A percentile compares a stretch with the other conserved stretches of the same genome.
Conservation (phyloP, 53 echinoderm and acorn worm genomes). For the Stichopus horrens region DNA sequence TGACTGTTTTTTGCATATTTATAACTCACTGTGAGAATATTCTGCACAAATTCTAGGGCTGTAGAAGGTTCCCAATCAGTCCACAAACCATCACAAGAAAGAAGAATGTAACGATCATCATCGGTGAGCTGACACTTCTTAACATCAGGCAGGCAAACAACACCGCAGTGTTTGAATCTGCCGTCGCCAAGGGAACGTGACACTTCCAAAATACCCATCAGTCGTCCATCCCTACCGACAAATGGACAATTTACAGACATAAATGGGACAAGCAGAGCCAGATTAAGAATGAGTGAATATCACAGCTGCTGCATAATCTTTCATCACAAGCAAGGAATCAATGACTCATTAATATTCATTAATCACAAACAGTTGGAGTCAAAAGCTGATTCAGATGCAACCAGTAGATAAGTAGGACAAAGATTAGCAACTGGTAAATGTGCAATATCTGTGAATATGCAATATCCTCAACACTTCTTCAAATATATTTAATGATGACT, state of each 20-base stretch:
- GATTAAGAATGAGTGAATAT: too few relatives aligned
- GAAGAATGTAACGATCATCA: constrained; percentile 76
- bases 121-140: constrained; percentile 94
- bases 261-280: too few relatives aligned
- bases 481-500: not conserved
- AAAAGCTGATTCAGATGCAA: too few relatives aligned
- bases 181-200: constrained; percentile 95
- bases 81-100: constrained; percentile 97
- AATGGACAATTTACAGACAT: not conserved
- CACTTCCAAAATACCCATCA: constrained; percentile 92
- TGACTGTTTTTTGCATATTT: too few relatives aligned
- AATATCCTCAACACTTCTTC: not conserved
- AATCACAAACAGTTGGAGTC: too few relatives aligned
- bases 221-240: constrained; percentile 73
- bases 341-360: too few relatives aligned
- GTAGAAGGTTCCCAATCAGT: constrained; percentile 70
- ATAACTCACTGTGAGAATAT: constrained; percentile 67
- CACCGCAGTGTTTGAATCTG: constrained; percentile 92
- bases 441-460: too few relatives aligned
- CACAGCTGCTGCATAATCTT: too few relatives aligned
- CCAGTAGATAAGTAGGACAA: too few relatives aligned
- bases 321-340: too few relatives aligned
- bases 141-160: constrained; percentile 80
- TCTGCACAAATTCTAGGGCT: constrained; percentile 72
- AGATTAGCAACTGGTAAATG: too few relatives aligned